phyloP scores from a whole-genome alignment of 1,140 invertebrate species.

The Atopsyche davidsoni region DNA sequence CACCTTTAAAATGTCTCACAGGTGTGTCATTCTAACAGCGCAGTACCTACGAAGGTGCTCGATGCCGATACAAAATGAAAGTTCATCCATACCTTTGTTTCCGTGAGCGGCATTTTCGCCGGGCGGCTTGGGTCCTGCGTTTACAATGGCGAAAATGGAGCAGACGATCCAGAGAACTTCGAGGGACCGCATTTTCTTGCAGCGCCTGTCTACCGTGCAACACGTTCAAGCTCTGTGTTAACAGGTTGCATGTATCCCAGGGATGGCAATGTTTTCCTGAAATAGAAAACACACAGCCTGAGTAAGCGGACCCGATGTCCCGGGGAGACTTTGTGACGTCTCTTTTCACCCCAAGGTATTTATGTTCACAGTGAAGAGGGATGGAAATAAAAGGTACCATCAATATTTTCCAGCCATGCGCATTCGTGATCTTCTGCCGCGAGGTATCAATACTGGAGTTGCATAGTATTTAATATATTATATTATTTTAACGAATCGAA shows the following conservation, averaged over 20 bases:
- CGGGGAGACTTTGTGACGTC: conserved; percentile 1
- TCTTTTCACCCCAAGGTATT: conserved; percentile 4
- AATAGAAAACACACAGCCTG: conserved; percentile 3
- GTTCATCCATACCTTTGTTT: conserved; percentile 21
- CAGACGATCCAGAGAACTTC: conserved; percentile 24
- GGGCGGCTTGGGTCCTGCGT: conserved; percentile 19
- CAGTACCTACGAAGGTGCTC: not conserved
- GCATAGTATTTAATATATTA: too few species aligned
- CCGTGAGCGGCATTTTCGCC: conserved; percentile 24
- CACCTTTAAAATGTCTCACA: too few species aligned
- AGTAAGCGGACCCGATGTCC: conserved; percentile 1
- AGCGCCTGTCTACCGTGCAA: conserved; percentile 1
- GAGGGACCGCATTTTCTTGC: conserved; percentile 16
- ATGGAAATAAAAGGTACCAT: conserved; percentile 3
- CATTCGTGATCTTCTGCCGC: too few species aligned
- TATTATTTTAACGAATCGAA: too few species aligned
- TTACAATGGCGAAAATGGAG: conserved; percentile 12
- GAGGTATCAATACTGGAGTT: too few species aligned
- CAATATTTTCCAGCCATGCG: conserved; percentile 17
- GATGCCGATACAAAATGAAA: not conserved
- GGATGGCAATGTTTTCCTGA: conserved; percentile 10
- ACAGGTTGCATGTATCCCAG: conserved; percentile 18
- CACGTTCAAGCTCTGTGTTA: conserved; percentile 15
- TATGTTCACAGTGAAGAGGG: not conserved
- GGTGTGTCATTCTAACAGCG: not conserved